phyloP scores from a whole-genome alignment of 1,140 invertebrate species.

The Drosophila arizonae region DNA sequence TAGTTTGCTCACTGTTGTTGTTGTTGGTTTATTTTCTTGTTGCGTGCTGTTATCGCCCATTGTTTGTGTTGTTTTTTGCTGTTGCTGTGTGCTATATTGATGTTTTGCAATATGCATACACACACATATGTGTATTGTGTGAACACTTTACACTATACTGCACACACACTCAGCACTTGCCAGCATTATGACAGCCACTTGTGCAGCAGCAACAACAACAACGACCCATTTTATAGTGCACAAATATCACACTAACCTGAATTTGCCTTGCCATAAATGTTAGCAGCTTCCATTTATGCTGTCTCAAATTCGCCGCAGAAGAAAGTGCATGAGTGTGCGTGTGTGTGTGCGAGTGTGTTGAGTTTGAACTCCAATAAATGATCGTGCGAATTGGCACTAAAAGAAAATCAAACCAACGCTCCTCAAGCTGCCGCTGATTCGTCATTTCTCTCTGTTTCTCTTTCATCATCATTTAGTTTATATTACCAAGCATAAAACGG shows the following conservation, averaged over 20 bases:
- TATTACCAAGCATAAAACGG: slow-evolving; percentile 10
- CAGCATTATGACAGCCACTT: slow-evolving; percentile 62
- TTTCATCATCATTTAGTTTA: slow-evolving; percentile 5
- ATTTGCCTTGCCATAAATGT: slow-evolving; percentile 67
- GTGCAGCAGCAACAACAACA: slow-evolving; percentile 40
- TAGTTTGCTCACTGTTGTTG: slow-evolving; percentile 18
- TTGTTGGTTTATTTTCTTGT: slow-evolving; percentile 39
- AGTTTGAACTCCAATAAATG: slow-evolving; percentile 39
- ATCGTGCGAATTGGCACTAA: slow-evolving; percentile 31
- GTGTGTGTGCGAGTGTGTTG: slow-evolving; percentile 24
- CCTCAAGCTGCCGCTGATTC: not conserved
- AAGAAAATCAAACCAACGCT: slow-evolving; percentile 1
- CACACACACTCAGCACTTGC: not conserved
- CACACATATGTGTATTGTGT: slow-evolving; percentile 28
- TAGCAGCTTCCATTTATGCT: slow-evolving; percentile 59
- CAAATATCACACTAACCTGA: slow-evolving; percentile 78
- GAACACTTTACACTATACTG: slow-evolving; percentile 27
- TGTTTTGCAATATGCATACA: slow-evolving; percentile 54
- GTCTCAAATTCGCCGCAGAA: slow-evolving; percentile 59
- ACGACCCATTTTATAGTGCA: slow-evolving; percentile 70
- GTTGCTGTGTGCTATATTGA: slow-evolving; percentile 57
- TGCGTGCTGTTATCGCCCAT: slow-evolving; percentile 62
- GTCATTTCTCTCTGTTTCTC: not conserved
- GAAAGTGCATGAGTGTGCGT: slow-evolving; percentile 35
- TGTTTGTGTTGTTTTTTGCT: slow-evolving; percentile 47